Evolutionary conservation across 2,888 invertebrate genomes (phyloP), one percentile per base, ranked within the genome.

Genomic region (Sthenelais limicola): DNA sequence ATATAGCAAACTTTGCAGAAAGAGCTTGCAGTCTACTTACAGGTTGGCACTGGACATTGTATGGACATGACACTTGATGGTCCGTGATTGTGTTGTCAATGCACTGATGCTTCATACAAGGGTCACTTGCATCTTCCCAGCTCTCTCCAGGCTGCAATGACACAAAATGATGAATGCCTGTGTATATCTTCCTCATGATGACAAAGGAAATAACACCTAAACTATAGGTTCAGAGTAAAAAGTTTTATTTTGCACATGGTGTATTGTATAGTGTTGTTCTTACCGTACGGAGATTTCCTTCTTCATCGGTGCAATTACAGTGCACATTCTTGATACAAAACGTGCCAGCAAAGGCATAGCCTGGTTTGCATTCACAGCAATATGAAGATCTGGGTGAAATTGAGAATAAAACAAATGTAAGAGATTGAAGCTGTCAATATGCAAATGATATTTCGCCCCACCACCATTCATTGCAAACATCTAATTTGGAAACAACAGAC

Each of bases 291-390:
- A 62, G 9, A 18, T 24, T 38, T 9, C 62, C 62, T 1, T 38
- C 35, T 3, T 62, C 62, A n/a, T 62, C 62, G 1, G 62, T 62
- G 26, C 62, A 62, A 43, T 62, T 62, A 24, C 62, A 62, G 21
- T 62, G 62, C 15, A 43, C 62, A 1, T 35, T 7, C 38, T 38
- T 35, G 38, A 62, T 43, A n/a, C 62, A 62, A 43, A 15, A 21
- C 35, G 15, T 15, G 4, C 62, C 62, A n/a, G 35, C 43, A 24
- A 62, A 62, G 38, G 62, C 3, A 21, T 62, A 62, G 4, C 62
- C 62, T 7, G 18, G 21, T 24, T 62, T 62, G 26, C 62, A 62
- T 43, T 62, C 62, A 38, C 62, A 62, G 24, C 62, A 62, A 43
- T 62, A 62, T 1, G 62, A 43, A 1, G 62, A 5, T 43, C 62